Base-by-base conservation (phyloP, 1,140 invertebrate species). In the Plectrocnemia conspersa region DNA sequence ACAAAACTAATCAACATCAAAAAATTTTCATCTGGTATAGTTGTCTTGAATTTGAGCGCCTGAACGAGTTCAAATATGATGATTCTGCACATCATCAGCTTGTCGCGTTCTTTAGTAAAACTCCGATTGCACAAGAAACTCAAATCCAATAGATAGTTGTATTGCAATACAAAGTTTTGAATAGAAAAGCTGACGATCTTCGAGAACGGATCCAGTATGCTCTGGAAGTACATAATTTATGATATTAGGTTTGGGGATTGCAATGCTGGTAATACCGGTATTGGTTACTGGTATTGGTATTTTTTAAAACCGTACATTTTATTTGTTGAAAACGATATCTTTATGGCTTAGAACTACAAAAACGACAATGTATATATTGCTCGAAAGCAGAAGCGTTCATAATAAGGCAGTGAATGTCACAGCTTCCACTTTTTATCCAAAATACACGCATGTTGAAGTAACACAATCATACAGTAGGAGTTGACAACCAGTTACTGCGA, bases 21-120 rank as follows among this genome's bases (percentile, higher is more conserved):
- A 40, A 98, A 83, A 74, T 98, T 99, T 11, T 88, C 85, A 70
- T 98, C 95, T 0, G 94, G 93, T 60, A 98, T 84, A 9, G 84
- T 85, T 4, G 83, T 86, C 76, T 98, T 98, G 66, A 97, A 97
- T 70, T 97, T 94, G 22, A 99, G 78, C 0, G 92, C 93, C 68
- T 97, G 93, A 21, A 98, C 84, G 45, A 99, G 77, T 74, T 98
- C 96, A 69, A 86, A 93, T 11, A 97, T 88, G 23, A 96, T 82
- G 56, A 91, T 89, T 42, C 95, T 77, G 15, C 91, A 92, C 22
- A 99, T 76, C 41, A 91, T 82, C 61, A 93, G 77, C 72, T 96
- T 97, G 72, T 99, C 97, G 42, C 96, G 77, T 70, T 99, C 97
- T 63, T 87, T 82, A 11, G 79, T 83, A 66, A 97, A 95, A 13